These are phyloP conservation scores for Dryocosmus kuriphilus DNA, from an alignment of 2,888 invertebrate species.

Conservation along the genomic window DNA sequence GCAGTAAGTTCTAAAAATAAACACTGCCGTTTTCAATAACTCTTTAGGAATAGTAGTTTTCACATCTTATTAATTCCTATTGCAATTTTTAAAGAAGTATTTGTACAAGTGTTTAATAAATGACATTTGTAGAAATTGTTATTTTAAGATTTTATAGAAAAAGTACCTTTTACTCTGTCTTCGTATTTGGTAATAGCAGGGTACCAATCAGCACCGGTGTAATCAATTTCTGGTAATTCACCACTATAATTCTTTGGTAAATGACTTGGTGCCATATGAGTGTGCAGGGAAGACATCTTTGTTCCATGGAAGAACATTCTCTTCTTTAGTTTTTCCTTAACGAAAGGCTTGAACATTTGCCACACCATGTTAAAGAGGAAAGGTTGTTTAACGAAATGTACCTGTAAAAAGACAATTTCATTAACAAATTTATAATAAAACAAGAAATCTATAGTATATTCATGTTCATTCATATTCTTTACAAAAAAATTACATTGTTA, in stretches of 20 bases:
- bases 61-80: too few species aligned
- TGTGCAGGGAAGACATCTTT: constrained; percentile 88
- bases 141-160: neutral
- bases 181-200: constrained; percentile 83
- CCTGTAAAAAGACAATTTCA: constrained; percentile 66
- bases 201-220: constrained; percentile 88
- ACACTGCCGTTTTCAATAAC: too few species aligned
- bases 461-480: neutral
- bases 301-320: constrained; percentile 91
- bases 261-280: constrained; percentile 83
- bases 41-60: too few species aligned
- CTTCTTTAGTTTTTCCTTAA: constrained; percentile 87
- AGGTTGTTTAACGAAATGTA: constrained; percentile 92
- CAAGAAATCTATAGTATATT: neutral
- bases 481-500: too few species aligned
- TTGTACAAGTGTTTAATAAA: neutral
- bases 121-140: neutral
- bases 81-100: too few species aligned
- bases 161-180: constrained; percentile 81
- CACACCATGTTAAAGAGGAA: constrained; percentile 91
- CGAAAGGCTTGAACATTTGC: constrained; percentile 90
- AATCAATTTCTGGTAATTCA: constrained; percentile 85
- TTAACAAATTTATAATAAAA: neutral
- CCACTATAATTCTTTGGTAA: constrained; percentile 90
- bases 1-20: too few species aligned